Evolutionary conservation across 2,888 invertebrate genomes (phyloP), one percentile per base, ranked within the genome.

Genomic region (Tenthredo mesomela): DNA sequence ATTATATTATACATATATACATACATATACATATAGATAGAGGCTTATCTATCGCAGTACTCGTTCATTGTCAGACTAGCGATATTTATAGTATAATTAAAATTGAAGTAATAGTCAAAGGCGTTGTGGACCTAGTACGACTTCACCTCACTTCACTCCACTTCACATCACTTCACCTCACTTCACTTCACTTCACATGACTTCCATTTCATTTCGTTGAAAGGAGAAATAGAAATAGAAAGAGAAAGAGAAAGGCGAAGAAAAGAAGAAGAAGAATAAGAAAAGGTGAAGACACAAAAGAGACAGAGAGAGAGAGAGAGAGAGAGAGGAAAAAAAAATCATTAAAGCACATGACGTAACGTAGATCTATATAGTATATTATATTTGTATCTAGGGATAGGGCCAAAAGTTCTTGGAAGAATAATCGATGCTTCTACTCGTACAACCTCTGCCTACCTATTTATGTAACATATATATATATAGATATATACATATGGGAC

Each of bases 51-150:
- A 70, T 37, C 70, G 18, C n/a, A n/a, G 18, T 7, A 70, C 37
- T n/a, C 37, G 10, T 21, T 43, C 25, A 75, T 47, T 75, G 70
- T 70, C 70, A 37, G 37, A 37, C 75, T 21, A 10, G 47, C 47
- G 25, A 43, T 75, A 75, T 75, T 75, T 75, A 75, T 75, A 75
- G 75, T 47, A 75, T 43, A 75, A 75, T 75, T 75, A 75, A 75
- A 47, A 75, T 47, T 47, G 75, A 75, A 75, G 75, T 47, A 21
- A 47, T 47, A 75, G 75, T 47, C 75, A 33, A 21, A 25, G 47
- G 43, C 37, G 70, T 75, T 47, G 25, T 47, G n/a, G 75, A 25
- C 37, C 40, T 10, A 18, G 37, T 70, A 2, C 37, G 18, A 37
- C 70, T 61, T 61, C 61, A 61, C 61, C 10, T 61, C 12, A 61